These are phyloP conservation scores for Drosophila macrothrix DNA, from an alignment of 2,888 invertebrate species.

Conservation along the genomic window DNA sequence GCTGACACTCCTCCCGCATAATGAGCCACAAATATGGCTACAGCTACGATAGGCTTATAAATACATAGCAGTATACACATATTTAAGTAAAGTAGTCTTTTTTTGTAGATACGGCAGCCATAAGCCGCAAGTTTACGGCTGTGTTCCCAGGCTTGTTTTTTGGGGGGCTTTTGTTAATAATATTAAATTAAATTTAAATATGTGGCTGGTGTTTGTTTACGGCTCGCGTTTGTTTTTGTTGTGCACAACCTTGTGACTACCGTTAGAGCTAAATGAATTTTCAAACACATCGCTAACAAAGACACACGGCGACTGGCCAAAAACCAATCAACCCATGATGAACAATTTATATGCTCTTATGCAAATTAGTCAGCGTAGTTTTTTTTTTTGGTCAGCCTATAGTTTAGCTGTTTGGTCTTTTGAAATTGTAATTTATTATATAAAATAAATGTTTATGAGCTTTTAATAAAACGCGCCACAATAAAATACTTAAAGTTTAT, in stretches of 20 bases:
- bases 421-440: conserved; percentile 76
- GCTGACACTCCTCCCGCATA: conserved; percentile 80
- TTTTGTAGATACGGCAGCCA: conserved; percentile 48
- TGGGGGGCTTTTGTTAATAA: conserved; percentile 73
- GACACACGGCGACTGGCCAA: conserved; percentile 46
- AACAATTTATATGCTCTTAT: conserved; percentile 78
- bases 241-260: conserved; percentile 64
- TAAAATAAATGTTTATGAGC: conserved; percentile 80
- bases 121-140: conserved; percentile 61
- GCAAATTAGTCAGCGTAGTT: conserved; percentile 53
- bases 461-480: conserved; percentile 78
- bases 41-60: conserved; percentile 46
- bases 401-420: conserved; percentile 41
- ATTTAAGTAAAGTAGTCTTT: conserved; percentile 19
- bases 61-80: conserved; percentile 15
- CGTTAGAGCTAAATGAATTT: conserved; percentile 73
- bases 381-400: conserved; percentile 11
- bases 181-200: conserved; percentile 78
- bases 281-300: conserved; percentile 61
- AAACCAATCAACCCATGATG: conserved; percentile 70
- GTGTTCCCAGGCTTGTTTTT: conserved; percentile 73
- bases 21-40: conserved; percentile 62
- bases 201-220: conserved; percentile 70
- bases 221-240: conserved; percentile 44
- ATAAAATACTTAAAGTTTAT: conserved; percentile 77